Base-by-base conservation (phyloP, 2,797 vertebrate genomes). In the Schizopygopsis pylzovi region DNA sequence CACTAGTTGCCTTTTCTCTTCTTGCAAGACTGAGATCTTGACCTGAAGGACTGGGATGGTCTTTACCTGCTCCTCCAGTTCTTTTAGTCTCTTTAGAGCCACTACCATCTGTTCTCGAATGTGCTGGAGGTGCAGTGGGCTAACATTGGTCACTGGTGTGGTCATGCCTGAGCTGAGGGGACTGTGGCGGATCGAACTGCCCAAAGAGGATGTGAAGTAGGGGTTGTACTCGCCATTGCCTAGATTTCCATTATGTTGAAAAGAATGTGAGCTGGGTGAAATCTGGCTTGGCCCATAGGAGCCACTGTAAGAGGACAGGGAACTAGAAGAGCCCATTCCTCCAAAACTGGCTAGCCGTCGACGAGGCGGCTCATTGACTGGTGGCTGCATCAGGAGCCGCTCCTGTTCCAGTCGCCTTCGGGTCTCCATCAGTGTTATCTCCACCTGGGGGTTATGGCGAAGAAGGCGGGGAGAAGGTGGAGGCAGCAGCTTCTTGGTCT, bases 351-450 rank as follows among this genome's bases (percentile, higher is more conserved):
- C 97, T 25, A 99, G 95, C 4, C 98, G 95, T 3, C 97, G 96
- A 71, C 97, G 96, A n/a, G 97, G 96, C 75, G 93, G 92, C 67
- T 98, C 98, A 4, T 90, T 92, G 0, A 92, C 91, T 0, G 90
- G 90, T 4, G 95, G 94, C 90, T 98, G 98, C 96, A 97, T 95
- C 88, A 96, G 94, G 88, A 95, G 90, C 9, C 95, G 96, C 90
- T 99, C 98, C 93, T 99, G 97, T 80, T 99, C 98, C 0, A 99
- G 95, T 18, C 98, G 95, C 33, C 96, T 95, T 8, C 98, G 96
- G 0, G 98, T 99, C 94, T 99, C 98, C 98, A 99, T 99, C 72
- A 99, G 96, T 0, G 98, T 99, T 94, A 97, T 98, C 91, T 98
- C 99, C 90, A 99, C 98, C 88, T 96, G 97, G 81, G 96, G 94